Evolutionary conservation across 2,113 vertebrate genomes (phyloP).

Genomic region (Zosterops lateralis): DNA sequence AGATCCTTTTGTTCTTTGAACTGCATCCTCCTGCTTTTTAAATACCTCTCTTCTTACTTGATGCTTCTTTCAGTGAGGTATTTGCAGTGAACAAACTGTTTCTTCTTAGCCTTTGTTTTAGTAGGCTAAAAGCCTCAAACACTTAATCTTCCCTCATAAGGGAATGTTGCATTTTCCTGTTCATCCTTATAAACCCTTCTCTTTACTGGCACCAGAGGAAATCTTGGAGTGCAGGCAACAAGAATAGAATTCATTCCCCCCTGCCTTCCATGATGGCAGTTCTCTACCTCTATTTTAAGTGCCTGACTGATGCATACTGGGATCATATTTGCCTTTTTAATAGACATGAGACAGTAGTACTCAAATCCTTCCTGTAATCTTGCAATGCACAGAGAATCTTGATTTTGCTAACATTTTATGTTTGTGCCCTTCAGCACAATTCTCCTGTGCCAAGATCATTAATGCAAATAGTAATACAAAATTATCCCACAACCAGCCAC

Average conservation of each 20-base stretch:
- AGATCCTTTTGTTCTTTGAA: not conserved
- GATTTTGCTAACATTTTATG: not conserved
- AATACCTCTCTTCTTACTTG: not conserved
- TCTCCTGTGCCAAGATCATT: not conserved
- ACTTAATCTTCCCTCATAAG: not conserved
- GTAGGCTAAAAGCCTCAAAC: not conserved
- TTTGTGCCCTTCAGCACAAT: not conserved
- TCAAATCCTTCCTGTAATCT: not conserved
- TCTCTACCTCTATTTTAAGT: not conserved
- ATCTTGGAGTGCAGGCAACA: not conserved
- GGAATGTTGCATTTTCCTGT: not conserved
- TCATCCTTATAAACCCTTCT: not conserved
- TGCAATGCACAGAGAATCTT: not conserved
- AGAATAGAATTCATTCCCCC: not conserved
- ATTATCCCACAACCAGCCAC: not conserved
- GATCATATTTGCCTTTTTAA: not conserved
- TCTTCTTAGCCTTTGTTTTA: not conserved
- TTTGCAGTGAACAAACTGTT: not conserved
- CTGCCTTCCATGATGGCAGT: not conserved
- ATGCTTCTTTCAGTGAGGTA: not conserved
- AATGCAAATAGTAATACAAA: not conserved
- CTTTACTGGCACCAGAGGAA: not conserved
- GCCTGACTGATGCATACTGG: not conserved
- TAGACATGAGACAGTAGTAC: not conserved
- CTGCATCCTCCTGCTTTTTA: not conserved